Evolutionary conservation across 37 sponge, comb jelly and placozoan genomes (phyloP).

Genomic region (Ephydatia muelleri): DNA sequence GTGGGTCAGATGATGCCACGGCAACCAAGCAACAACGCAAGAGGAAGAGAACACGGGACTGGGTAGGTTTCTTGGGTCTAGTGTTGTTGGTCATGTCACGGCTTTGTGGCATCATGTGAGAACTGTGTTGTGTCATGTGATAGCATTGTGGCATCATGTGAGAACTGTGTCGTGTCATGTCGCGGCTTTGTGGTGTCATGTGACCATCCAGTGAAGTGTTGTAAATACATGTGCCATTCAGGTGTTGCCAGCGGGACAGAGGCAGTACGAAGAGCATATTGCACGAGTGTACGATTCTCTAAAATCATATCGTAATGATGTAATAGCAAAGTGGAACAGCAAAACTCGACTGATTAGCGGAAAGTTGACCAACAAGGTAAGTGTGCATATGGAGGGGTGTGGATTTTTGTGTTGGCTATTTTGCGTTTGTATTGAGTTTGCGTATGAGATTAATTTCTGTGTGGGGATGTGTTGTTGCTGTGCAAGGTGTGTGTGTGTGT

Average conservation of each 20-base stretch:
- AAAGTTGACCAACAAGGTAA: slow-evolving; percentile 65
- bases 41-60: slow-evolving; percentile 7
- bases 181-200: too few relatives aligned
- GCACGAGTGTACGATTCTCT: slow-evolving; percentile 13
- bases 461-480: too few relatives aligned
- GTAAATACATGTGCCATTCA: too few relatives aligned
- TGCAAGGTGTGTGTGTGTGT: background rate
- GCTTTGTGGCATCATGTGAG: too few relatives aligned
- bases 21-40: background rate
- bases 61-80: slow-evolving; percentile 12
- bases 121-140: too few relatives aligned
- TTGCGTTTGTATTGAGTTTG: background rate
- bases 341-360: slow-evolving; percentile 58
- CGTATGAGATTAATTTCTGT: too few relatives aligned
- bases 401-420: background rate
- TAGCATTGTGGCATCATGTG: too few relatives aligned
- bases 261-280: slow-evolving; percentile 45
- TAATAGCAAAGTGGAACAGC: slow-evolving; percentile 71
- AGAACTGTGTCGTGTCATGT: too few relatives aligned
- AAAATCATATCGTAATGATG: slow-evolving; percentile 39
- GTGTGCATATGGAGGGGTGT: background rate
- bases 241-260: background rate
- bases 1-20: background rate
- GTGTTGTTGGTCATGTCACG: too few relatives aligned
- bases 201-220: background rate